phyloP scores from a whole-genome alignment of 2,888 invertebrate species.

The Ormyrus rosae region DNA sequence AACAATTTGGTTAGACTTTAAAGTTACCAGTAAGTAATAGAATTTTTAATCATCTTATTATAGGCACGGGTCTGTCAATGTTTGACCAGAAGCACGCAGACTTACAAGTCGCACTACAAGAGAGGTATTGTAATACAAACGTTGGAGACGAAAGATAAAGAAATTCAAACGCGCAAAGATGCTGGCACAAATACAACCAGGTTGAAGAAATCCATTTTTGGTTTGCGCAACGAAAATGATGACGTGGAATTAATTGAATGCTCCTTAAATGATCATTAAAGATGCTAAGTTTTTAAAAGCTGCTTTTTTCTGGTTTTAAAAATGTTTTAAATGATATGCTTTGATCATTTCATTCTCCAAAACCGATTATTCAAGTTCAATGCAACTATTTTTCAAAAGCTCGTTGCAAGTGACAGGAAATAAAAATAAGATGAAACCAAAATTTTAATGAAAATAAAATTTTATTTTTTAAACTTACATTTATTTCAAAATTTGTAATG shows the following conservation, averaged over 20 bases:
- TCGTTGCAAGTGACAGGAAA: too few relatives aligned
- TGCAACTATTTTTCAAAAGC: too few relatives aligned
- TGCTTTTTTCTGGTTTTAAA: too few relatives aligned
- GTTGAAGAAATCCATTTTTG: slow-evolving; percentile 78
- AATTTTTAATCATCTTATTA: slow-evolving; percentile 54
- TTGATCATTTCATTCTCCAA: too few relatives aligned
- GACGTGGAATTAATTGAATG: slow-evolving; percentile 34
- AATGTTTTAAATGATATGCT: too few relatives aligned
- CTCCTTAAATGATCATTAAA: slow-evolving; percentile 23
- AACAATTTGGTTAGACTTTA: too few relatives aligned
- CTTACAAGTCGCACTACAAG: slow-evolving; percentile 81
- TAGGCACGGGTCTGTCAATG: slow-evolving; percentile 81
- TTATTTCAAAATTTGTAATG: too few relatives aligned
- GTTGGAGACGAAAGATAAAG: slow-evolving; percentile 75
- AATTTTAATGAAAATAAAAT: too few relatives aligned
- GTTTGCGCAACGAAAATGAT: slow-evolving; percentile 62
- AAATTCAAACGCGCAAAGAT: slow-evolving; percentile 76
- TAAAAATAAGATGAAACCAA: too few relatives aligned
- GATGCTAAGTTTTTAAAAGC: neutral
- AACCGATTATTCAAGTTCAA: too few relatives aligned
- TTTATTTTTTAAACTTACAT: too few relatives aligned
- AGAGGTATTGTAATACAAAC: slow-evolving; percentile 82
- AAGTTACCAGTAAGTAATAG: too few relatives aligned
- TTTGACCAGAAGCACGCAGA: slow-evolving; percentile 84
- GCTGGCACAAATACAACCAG: slow-evolving; percentile 74